Percentiles rank a stretch among this genome's conserved stretches.
Evolutionary conservation across 2,797 vertebrate species (phyloP).

Genomic region (Oceanodroma leucorhoa): DNA sequence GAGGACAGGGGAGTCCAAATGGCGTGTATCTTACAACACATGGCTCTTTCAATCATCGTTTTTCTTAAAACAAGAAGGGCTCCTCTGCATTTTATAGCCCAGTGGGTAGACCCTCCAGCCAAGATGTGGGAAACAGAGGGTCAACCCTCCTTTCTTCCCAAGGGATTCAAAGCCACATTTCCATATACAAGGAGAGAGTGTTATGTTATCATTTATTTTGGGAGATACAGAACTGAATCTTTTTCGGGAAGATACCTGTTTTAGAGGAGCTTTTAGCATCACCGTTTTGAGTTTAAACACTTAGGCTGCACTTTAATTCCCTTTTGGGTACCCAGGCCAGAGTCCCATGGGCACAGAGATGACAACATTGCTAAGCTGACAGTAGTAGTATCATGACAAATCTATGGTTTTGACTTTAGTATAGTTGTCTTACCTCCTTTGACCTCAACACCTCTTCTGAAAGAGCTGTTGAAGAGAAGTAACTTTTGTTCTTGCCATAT

Average conservation of each 20-base stretch:
- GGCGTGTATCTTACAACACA: fast-evolving
- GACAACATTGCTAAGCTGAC: not conserved
- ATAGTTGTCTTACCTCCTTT: not conserved
- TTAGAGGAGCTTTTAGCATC: not conserved
- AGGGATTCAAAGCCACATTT: not conserved
- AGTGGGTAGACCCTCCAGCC: not conserved
- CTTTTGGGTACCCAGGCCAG: not conserved
- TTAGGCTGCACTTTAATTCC: not conserved
- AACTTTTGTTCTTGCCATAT: not conserved
- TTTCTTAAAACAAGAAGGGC: not conserved
- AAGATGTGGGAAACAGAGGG: not conserved
- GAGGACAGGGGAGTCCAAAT: not conserved
- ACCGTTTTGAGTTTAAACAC: not conserved
- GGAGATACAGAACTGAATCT: not conserved
- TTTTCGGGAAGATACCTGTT: not conserved
- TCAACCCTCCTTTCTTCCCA: not conserved
- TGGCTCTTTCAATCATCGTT: not conserved
- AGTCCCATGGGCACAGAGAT: not conserved
- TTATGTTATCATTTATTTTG: not conserved
- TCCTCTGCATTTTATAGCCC: not conserved
- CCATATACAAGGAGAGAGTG: not conserved
- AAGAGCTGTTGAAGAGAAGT: not conserved
- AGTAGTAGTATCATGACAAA: not conserved
- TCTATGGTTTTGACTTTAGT: not conserved
- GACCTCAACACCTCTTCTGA: not conserved